Base-by-base conservation (phyloP, 2,888 invertebrate species). In the Lasioglossum zephyrum region DNA sequence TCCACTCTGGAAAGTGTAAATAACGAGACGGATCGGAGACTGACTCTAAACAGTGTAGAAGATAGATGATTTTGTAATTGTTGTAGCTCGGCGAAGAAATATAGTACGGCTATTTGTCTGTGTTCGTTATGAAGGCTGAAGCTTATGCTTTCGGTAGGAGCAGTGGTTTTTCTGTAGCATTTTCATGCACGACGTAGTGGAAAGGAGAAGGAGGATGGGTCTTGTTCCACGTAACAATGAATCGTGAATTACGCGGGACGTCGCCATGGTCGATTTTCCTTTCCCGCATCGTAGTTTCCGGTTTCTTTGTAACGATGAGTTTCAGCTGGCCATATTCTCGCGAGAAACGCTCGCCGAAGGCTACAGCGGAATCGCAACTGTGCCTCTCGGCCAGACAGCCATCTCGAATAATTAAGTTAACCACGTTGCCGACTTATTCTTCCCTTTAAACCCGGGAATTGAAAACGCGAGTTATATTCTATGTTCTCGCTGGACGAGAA, bases 391-490 rank as follows among this genome's bases (percentile, higher is more conserved):
- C 31, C 16, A 16, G 63, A 63, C 66, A 9, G 36, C 22, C 18
- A 69, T 69, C 66, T 39, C 36, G 66, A 39, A 36, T 69, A 69
- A 69, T 69, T 69, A 69, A 36, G 66, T 39, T 69, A 36, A 18
- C 31, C 5, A 16, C 63, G 26, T 63, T 31, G 66, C 3, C 39
- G 66, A 69, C 66, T 39, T 39, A 69, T 69, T 69, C 66, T 69
- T 69, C 36, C 39, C 18, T 69, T 69, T 36, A 36, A 69, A 9
- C 9, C 39, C 31, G 18, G 18, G 49, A 69, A 69, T 69, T 69
- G 66, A 69, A 69, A 69, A 69, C 66, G 66, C 22, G 36, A 22
- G 39, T 69, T 69, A 69, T 39, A 39, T 31, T 31, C 31, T 31
- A 31, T 31, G 31, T 31, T 31, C 31, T 9, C 22, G 66, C 3